These are phyloP conservation scores for Rhinopomastus cyanomelas DNA, from an alignment of 2,113 vertebrate species.

Conservation along the genomic window DNA sequence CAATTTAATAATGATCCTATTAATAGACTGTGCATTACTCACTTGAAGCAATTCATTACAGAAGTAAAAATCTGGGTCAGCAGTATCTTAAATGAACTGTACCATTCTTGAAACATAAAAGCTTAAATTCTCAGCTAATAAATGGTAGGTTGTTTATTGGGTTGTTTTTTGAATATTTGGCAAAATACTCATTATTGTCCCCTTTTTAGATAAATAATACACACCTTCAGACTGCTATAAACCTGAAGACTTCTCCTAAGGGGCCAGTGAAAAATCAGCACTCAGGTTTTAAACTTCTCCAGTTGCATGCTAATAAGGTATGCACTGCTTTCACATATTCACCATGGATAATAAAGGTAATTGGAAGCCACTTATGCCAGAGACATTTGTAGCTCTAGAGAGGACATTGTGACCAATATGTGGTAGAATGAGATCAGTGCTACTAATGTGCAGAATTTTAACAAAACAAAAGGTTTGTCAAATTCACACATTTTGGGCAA, in stretches of 20 bases:
- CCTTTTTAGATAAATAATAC: background rate
- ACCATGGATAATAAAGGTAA: conserved; percentile 6
- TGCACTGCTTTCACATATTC: background rate
- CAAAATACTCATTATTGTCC: background rate
- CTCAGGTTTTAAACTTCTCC: background rate
- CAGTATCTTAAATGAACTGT: background rate
- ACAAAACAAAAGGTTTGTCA: background rate
- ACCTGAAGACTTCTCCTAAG: background rate
- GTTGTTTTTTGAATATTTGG: background rate
- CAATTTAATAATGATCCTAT: conserved; percentile 19
- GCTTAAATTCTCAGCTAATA: background rate
- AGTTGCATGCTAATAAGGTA: background rate
- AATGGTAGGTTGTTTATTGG: background rate
- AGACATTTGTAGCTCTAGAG: background rate
- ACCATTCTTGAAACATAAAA: background rate
- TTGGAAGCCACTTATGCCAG: background rate
- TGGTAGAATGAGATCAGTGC: background rate
- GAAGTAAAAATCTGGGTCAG: conserved; percentile 22
- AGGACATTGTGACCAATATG: background rate
- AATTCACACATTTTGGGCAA: background rate
- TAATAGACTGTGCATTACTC: conserved; percentile 17
- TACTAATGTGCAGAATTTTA: background rate
- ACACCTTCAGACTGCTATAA: background rate
- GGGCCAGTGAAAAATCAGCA: background rate
- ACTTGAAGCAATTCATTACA: background rate